Base-by-base conservation (phyloP, 2,888 invertebrate species). In the Athrips mouffetella region DNA sequence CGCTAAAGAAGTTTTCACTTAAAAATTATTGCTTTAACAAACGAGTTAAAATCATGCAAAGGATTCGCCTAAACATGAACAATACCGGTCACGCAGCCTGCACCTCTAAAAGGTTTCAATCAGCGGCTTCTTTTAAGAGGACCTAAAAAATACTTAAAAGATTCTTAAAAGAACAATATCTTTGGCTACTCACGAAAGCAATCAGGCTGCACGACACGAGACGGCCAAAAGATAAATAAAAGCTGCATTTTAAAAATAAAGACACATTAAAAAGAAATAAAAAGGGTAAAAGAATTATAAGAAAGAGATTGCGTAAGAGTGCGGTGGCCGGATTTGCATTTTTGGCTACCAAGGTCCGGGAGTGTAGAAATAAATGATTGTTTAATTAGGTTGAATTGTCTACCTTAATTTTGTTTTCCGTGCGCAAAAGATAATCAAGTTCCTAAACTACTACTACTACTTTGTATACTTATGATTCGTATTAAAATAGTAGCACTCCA, bases 171-270 rank as follows among this genome's bases (percentile, higher is more conserved):
- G 71, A 75, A 76, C 75, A 76, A 78, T 80, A 81, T 82, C 79
- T 72, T 55, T 53, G 55, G 60, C 64, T 59, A 65, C 79, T 77
- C 83, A 84, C 82, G 84, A 80, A 81, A 61, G 71, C 82, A 82
- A 84, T 84, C 83, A 82, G 63, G 62, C 65, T 50, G 65, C 73
- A 75, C 73, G 76, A 70, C 67, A 70, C 57, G 45, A 52, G 53
- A 59, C 50, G 55, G 51, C 55, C 47, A 59, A 63, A 63, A 67
- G 63, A 65, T 57, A 52, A 53, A 55, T 49, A 52, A 52, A 47
- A 50, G 48, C 41, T 51, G 47, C 52, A 40, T 49, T 45, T 53
- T 50, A 48, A 54, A 49, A 48, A 48, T 46, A 54, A 51, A 46
- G 35, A 35, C 44, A 48, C 37, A 29, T 44, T 48, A 47, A 49